Conservation (phyloP, 2,888 invertebrate genomes). For the Nomada ferruginata region DNA sequence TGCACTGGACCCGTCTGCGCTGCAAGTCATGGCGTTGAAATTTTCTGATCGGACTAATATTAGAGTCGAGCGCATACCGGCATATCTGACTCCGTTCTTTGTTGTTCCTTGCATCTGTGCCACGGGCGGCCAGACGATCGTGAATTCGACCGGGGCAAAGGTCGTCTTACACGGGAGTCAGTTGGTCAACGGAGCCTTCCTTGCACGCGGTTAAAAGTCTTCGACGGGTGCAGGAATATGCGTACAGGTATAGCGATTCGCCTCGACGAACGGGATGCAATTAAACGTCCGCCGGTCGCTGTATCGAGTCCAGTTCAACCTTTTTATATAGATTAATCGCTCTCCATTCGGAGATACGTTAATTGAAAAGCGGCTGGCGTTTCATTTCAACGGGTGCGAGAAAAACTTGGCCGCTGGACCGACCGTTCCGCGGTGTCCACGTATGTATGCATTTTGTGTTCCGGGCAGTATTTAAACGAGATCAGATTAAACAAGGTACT, state of each 20-base stretch:
- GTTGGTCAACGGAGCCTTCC: background rate
- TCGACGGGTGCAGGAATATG: background rate
- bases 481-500: constrained; percentile 58
- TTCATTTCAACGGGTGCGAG: background rate
- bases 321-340: background rate
- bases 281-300: too few relatives aligned
- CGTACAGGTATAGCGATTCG: too few relatives aligned
- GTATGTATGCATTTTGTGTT: background rate
- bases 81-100: constrained; percentile 57
- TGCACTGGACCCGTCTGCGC: constrained; percentile 33
- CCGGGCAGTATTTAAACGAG: constrained; percentile 30
- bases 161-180: constrained; percentile 34
- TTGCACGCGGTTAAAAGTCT: background rate
- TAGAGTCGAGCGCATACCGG: constrained; percentile 66
- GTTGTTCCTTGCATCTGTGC: constrained; percentile 42
- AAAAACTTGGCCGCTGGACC: background rate
- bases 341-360: background rate
- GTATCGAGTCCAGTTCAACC: too few relatives aligned
- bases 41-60: constrained; percentile 73
- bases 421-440: too few relatives aligned
- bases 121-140: constrained; percentile 25
- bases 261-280: too few relatives aligned
- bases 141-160: constrained; percentile 41
- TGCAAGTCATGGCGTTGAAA: constrained; percentile 61
- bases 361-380: background rate